Percentiles rank a stretch among this genome's conserved stretches.
Conservation (phyloP, 1,140 invertebrate genomes). For the Xylocopa sonorina region DNA sequence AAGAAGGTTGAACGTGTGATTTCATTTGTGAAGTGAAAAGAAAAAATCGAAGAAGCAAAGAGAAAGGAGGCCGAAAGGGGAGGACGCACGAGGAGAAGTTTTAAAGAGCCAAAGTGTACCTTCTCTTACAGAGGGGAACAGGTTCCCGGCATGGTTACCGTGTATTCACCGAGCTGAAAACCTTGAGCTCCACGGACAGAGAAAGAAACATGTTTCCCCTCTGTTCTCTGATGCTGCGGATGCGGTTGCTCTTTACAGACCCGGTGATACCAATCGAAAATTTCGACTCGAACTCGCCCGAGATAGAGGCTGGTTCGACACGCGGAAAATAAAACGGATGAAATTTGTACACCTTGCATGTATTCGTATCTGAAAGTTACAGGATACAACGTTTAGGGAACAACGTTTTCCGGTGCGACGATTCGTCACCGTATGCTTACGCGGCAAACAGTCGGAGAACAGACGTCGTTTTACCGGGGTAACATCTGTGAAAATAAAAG, state of each 20-base stretch:
- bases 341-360: too few relatives aligned
- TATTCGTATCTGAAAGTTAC: neutral
- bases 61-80: conserved; percentile 36
- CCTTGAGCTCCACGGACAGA: conserved; percentile 73
- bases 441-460: neutral
- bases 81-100: conserved; percentile 58
- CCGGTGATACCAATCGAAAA: conserved; percentile 55
- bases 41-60: conserved; percentile 18
- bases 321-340: too few relatives aligned
- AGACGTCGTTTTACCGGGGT: too few relatives aligned
- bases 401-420: neutral
- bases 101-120: conserved; percentile 71
- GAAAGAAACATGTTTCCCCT: conserved; percentile 47
- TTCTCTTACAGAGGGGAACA: conserved; percentile 74
- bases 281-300: conserved; percentile 45
- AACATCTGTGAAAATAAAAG: neutral
- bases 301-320: neutral
- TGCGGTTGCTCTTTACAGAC: conserved; percentile 50
- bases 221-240: conserved; percentile 30
- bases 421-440: neutral
- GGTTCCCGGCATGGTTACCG: conserved; percentile 80
- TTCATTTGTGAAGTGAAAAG: conserved; percentile 8
- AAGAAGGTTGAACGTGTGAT: neutral
- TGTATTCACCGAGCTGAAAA: conserved; percentile 82
- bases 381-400: neutral